Evolutionary conservation across 2,888 invertebrate species (phyloP).

Genomic region (Crocallis elinguaria): DNA sequence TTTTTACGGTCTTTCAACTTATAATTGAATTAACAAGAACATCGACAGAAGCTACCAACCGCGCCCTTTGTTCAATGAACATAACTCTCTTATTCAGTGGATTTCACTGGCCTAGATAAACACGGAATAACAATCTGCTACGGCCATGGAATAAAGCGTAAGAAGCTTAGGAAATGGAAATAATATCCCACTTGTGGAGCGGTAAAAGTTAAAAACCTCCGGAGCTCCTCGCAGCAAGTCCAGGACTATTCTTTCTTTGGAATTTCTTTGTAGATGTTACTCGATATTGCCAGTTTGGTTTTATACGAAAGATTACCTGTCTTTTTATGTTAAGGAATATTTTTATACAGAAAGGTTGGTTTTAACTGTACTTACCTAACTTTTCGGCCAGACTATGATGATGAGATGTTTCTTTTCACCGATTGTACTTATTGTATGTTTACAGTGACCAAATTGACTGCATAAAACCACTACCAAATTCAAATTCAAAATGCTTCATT

Average conservation of each 20-base stretch:
- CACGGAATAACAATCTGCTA: constrained; percentile 28
- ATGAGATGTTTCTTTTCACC: no score
- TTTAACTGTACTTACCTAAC: no score
- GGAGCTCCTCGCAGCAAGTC: constrained; percentile 9
- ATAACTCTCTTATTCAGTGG: constrained; percentile 4
- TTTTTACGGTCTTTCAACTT: constrained; percentile 18
- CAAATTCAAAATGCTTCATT: no score
- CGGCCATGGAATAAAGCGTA: constrained; percentile 35
- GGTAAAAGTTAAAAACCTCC: constrained; percentile 33
- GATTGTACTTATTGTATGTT: no score
- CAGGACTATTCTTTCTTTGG: constrained; percentile 4
- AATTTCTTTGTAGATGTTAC: not conserved
- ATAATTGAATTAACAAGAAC: constrained; percentile 14
- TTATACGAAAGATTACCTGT: not conserved
- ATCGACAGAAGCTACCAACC: not conserved
- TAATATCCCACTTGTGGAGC: constrained; percentile 30
- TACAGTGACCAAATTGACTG: no score
- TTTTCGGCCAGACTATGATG: no score
- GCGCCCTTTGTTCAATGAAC: not conserved
- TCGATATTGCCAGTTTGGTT: not conserved
- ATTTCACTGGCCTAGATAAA: not conserved
- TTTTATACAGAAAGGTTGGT: not conserved
- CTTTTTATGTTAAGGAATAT: not conserved
- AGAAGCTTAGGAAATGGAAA: constrained; percentile 40
- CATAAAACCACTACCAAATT: no score